Evolutionary conservation across 2,797 vertebrate species (phyloP).

Genomic region (Mormyrops attenuatus): DNA sequence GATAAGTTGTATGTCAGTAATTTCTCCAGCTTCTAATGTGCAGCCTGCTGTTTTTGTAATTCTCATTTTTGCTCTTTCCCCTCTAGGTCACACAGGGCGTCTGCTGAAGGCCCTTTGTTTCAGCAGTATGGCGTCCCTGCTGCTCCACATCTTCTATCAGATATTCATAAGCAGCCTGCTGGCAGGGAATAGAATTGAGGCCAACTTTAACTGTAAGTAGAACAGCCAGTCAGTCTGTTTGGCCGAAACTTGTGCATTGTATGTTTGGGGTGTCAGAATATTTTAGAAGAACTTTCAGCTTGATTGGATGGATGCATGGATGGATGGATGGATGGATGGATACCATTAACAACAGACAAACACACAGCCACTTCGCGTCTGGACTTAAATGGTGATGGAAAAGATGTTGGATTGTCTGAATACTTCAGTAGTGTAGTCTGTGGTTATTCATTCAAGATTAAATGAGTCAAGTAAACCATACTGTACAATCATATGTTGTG

Average conservation of each 20-base stretch:
- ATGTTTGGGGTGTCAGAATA: neutral
- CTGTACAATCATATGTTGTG: neutral
- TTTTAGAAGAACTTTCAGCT: neutral
- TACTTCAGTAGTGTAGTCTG: neutral
- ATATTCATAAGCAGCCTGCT: conserved; percentile 89
- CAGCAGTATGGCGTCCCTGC: conserved; percentile 86
- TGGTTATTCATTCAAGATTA: neutral
- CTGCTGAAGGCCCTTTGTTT: conserved; percentile 91
- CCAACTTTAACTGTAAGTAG: conserved; percentile 90
- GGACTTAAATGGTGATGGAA: neutral
- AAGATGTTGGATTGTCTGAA: neutral
- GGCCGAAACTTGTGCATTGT: neutral
- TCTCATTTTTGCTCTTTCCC: conserved; percentile 18
- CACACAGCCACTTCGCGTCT: neutral
- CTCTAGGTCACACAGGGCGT: conserved; percentile 87
- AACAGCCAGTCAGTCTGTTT: neutral
- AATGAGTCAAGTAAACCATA: neutral
- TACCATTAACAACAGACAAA: neutral
- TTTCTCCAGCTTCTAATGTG: neutral
- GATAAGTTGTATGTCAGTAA: neutral
- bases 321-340: neutral
- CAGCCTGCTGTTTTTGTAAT: neutral
- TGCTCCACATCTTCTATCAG: conserved; percentile 94
- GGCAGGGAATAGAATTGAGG: conserved; percentile 66
- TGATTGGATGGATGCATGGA: neutral